These are phyloP conservation scores for Kryphioiulus occultus DNA, from an alignment of 2,888 invertebrate genomes.

Conservation along the genomic window DNA sequence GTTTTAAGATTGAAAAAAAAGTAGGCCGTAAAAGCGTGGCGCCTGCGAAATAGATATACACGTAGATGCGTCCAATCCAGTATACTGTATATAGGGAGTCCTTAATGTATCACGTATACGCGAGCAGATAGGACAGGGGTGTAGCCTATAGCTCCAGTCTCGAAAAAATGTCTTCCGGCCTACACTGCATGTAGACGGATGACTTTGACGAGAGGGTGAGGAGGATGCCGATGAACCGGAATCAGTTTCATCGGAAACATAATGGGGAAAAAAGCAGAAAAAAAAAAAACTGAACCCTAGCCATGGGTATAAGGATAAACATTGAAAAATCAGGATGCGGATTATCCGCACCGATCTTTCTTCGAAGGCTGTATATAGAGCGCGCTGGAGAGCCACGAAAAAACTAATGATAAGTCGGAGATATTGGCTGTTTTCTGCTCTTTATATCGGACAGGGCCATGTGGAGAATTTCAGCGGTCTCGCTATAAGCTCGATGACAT, in stretches of 20 bases:
- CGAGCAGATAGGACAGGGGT: too few species aligned
- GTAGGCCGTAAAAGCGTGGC: neutral
- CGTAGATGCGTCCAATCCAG: too few species aligned
- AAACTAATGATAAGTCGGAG: conserved; percentile 29
- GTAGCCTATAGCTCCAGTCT: neutral
- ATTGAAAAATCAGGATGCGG: neutral
- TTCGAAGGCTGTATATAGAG: conserved; percentile 15
- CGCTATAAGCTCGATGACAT: conserved; percentile 28
- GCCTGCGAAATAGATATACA: neutral
- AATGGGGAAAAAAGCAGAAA: too few species aligned
- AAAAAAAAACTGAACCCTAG: too few species aligned
- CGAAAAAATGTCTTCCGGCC: neutral
- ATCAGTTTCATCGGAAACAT: too few species aligned
- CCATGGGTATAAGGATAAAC: neutral
- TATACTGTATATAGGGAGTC: too few species aligned
- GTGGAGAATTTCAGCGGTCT: conserved; percentile 10
- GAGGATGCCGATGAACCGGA: too few species aligned
- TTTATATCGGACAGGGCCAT: neutral
- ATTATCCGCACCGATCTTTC: neutral
- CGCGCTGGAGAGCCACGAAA: neutral
- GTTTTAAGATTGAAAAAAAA: neutral
- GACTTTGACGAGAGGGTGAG: neutral
- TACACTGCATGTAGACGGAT: too few species aligned
- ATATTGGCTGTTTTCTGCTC: neutral
- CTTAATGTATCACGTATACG: too few species aligned